Evolutionary conservation across 2,888 invertebrate genomes (phyloP).

Genomic region (Macrophya alboannulata): DNA sequence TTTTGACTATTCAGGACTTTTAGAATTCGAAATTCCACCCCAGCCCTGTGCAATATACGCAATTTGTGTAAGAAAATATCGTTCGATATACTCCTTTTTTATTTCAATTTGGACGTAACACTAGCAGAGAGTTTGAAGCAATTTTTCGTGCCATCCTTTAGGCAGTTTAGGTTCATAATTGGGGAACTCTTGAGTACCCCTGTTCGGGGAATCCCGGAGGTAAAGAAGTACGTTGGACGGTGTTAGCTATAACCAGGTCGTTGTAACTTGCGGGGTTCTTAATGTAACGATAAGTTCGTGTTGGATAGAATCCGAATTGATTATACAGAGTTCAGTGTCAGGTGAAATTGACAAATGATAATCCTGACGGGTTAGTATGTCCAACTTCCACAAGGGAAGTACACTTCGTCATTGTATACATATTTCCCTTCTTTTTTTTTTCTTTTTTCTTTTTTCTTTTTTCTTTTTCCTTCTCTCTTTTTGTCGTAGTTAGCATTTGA

Average conservation of each 20-base stretch:
- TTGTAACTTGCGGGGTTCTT: background rate
- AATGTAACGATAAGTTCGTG: background rate
- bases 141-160: background rate
- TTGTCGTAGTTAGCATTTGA: constrained; percentile 63
- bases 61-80: background rate
- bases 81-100: background rate
- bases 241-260: background rate
- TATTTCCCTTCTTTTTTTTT: background rate
- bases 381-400: background rate
- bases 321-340: background rate
- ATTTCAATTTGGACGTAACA: background rate
- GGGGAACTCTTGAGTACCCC: background rate
- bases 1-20: no score
- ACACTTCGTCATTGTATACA: background rate
- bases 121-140: background rate
- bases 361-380: background rate
- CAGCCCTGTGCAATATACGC: no score
- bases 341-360: constrained; percentile 49
- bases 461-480: background rate
- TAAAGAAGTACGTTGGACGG: background rate
- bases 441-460: background rate
- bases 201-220: background rate
- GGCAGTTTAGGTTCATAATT: background rate
- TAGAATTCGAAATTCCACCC: no score
- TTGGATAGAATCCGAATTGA: background rate